phyloP scores from a whole-genome alignment of 2,113 vertebrate genomes.

The Crocuta crocuta region DNA sequence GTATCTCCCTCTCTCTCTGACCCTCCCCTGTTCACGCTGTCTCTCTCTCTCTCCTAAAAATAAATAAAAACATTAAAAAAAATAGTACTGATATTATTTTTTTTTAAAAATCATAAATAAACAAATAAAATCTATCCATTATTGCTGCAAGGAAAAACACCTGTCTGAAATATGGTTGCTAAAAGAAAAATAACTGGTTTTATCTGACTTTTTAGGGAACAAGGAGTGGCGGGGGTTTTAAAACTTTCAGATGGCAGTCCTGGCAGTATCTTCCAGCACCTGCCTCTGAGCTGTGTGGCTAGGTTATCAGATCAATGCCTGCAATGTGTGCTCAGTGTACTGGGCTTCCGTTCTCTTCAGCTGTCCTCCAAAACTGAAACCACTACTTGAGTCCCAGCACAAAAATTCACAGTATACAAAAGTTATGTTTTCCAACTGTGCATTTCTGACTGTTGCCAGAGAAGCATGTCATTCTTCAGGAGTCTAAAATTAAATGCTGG shows the following conservation, averaged over 20 bases:
- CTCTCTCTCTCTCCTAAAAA: too few relatives aligned
- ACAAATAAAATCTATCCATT: neutral
- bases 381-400: neutral
- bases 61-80: too few relatives aligned
- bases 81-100: too few relatives aligned
- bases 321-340: fast-evolving
- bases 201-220: neutral
- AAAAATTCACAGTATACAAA: neutral
- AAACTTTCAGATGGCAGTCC: neutral
- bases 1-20: too few relatives aligned
- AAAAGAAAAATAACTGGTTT: neutral
- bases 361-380: neutral
- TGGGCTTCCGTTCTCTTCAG: neutral
- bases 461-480: neutral
- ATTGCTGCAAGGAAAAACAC: slow-evolving; percentile 2
- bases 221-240: neutral
- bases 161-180: neutral
- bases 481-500: slow-evolving; percentile 46
- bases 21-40: too few relatives aligned
- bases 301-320: neutral
- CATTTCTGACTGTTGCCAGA: neutral
- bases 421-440: neutral
- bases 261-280: fast-evolving
- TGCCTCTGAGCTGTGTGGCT: neutral
- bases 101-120: too few relatives aligned